Evolutionary conservation across 92 coral and sea anemone species (phyloP).

Genomic region (Muricea muricata): DNA sequence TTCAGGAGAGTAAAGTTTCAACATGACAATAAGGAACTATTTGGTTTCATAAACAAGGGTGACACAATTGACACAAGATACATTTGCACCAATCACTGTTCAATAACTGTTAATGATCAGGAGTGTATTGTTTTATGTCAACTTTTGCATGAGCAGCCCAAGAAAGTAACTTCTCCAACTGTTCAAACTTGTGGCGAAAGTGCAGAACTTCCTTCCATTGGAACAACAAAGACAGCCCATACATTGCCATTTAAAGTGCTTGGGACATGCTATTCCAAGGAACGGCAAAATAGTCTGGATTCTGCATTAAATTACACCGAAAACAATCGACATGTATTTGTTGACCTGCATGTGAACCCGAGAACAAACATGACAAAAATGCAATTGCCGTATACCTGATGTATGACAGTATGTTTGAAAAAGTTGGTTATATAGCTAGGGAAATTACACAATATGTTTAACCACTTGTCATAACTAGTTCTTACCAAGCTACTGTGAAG

Average conservation of each 20-base stretch:
- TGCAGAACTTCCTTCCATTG: no score
- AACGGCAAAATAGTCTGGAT: conserved; percentile 36
- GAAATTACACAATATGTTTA: conserved; percentile 57
- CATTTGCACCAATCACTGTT: conserved; percentile 42
- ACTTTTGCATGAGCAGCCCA: no score
- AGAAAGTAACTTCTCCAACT: no score
- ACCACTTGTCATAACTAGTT: not conserved
- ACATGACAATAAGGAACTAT: not conserved
- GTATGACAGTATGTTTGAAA: conserved; percentile 27
- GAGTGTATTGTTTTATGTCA: not conserved
- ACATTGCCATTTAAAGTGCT: conserved; percentile 59
- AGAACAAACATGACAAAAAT: conserved; percentile 59
- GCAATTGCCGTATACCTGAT: conserved; percentile 56
- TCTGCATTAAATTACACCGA: conserved; percentile 10
- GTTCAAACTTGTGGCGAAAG: no score
- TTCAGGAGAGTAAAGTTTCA: no score
- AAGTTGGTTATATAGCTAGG: conserved; percentile 56
- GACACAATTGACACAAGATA: conserved; percentile 5
- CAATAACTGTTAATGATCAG: conserved; percentile 11
- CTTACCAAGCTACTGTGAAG: conserved; percentile 6
- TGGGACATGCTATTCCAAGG: conserved; percentile 49
- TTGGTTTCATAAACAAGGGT: conserved; percentile 30
- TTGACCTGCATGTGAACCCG: conserved; percentile 44
- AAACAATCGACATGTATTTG: conserved; percentile 27
- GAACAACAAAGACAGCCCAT: not conserved